Conservation (phyloP, 2,888 invertebrate genomes). For the Hyppa rectilinea region DNA sequence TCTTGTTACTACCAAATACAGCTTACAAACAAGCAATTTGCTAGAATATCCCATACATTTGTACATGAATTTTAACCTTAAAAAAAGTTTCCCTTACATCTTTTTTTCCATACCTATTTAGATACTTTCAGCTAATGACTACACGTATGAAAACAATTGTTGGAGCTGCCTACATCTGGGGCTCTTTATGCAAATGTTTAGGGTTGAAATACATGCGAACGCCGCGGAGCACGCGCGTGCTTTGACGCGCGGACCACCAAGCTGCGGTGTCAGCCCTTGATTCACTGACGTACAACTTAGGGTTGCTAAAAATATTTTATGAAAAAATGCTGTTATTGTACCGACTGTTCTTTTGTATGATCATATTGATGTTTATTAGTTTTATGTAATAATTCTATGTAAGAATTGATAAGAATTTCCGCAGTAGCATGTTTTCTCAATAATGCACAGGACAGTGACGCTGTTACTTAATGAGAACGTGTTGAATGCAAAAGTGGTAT, state of each 20-base stretch:
- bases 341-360: background rate
- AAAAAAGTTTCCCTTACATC: background rate
- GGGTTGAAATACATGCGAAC: constrained; percentile 85
- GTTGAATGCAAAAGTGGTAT: background rate
- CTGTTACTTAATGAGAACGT: background rate
- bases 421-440: background rate
- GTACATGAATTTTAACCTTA: constrained; percentile 7
- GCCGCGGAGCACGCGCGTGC: constrained; percentile 84
- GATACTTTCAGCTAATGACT: constrained; percentile 54
- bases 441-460: background rate
- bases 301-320: constrained; percentile 71
- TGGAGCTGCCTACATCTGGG: constrained; percentile 38
- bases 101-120: constrained; percentile 17
- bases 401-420: background rate
- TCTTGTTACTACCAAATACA: constrained; percentile 13
- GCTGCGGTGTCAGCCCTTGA: constrained; percentile 88
- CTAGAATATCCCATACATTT: constrained; percentile 6
- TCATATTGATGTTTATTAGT: background rate
- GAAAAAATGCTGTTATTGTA: constrained; percentile 25
- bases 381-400: background rate
- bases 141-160: constrained; percentile 59
- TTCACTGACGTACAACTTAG: constrained; percentile 81
- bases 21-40: constrained; percentile 3
- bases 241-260: constrained; percentile 88
- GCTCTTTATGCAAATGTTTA: constrained; percentile 83